Percentiles rank a stretch among this genome's conserved stretches.
phyloP scores from a whole-genome alignment of 2,888 invertebrate genomes.

The Argyra leucocephala region DNA sequence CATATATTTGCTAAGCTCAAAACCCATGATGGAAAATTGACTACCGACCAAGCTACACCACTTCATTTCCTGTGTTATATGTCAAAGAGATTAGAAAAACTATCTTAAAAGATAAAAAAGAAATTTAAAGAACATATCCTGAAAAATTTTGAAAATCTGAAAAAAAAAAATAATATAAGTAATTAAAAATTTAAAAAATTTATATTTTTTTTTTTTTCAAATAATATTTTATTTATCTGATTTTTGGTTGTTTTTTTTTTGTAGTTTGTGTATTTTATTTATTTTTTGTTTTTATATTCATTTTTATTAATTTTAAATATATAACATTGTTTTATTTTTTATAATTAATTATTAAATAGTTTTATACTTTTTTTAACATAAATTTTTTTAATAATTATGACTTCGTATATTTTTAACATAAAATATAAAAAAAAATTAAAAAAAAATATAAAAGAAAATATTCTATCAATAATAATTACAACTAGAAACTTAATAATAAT shows the following conservation, averaged over 20 bases:
- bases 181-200: not conserved
- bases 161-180: too few species aligned
- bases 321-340: slow-evolving; percentile 1
- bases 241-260: not conserved
- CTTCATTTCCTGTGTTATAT: too few species aligned
- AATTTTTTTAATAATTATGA: not conserved
- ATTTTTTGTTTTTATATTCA: not conserved
- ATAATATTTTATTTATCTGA: not conserved
- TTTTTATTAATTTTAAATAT: slow-evolving; percentile 1
- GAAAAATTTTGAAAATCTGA: too few species aligned
- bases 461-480: not conserved
- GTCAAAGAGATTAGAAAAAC: too few species aligned
- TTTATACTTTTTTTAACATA: not conserved
- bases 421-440: not conserved
- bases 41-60: too few species aligned
- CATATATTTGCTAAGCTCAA: too few species aligned
- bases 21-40: too few species aligned
- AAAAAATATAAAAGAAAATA: too few species aligned
- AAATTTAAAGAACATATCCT: too few species aligned
- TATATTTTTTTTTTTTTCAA: not conserved
- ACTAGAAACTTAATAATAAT: not conserved
- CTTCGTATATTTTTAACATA: not conserved
- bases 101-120: too few species aligned
- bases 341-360: not conserved
- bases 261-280: too few species aligned